Base-by-base conservation (phyloP, 2,888 invertebrate species). In the Deladenus siricidicola region DNA sequence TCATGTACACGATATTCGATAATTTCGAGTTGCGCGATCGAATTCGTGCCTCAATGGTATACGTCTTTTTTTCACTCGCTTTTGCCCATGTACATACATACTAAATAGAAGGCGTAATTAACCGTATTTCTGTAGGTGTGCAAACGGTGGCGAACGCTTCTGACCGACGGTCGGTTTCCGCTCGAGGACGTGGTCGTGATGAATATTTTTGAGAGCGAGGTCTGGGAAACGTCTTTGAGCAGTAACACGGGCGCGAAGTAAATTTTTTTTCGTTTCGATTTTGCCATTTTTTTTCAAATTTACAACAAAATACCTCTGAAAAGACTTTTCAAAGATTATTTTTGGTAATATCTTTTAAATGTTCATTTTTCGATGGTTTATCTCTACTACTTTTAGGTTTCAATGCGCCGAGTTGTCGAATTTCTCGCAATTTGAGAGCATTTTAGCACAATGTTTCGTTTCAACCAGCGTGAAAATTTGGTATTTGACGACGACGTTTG, bases 141-240 rank as follows among this genome's bases (percentile, higher is more conserved):
- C 34, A 43, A 51, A 24, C 42, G 64, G 19, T 65, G 66, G 66
- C 47, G 59, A 28, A 21, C 23, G n/a, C 14, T 65, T 8, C 34
- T 65, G 23, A 68, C 67, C 10, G 63, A 64, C 39, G 67, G 64
- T 2, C 53, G 49, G 4, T 68, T 45, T 19, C 67, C 65, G 6
- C 57, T 65, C 10, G 49, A 51, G 3, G 65, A 68, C 29, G 34
- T 68, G 14, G 56, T 43, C 47, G 65, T 65, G 14, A 24, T 65
- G 23, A 65, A 65, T 30, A 44, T 65, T 24, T 65, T 65, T 29
- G 61, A 65, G 47, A 23, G 42, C 21, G 28, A 45, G 19, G 55
- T 65, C 4, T 64, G 62, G 68, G 47, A 57, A n/a, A 28, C 21
- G 10, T 50, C 28, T n/a, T 30, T 63, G 17, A 56, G 39, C 30